A percentile compares a stretch with the other conserved stretches of the same genome.
Evolutionary conservation across 2,113 vertebrate genomes (phyloP).

Genomic region (Mirza zaza): DNA sequence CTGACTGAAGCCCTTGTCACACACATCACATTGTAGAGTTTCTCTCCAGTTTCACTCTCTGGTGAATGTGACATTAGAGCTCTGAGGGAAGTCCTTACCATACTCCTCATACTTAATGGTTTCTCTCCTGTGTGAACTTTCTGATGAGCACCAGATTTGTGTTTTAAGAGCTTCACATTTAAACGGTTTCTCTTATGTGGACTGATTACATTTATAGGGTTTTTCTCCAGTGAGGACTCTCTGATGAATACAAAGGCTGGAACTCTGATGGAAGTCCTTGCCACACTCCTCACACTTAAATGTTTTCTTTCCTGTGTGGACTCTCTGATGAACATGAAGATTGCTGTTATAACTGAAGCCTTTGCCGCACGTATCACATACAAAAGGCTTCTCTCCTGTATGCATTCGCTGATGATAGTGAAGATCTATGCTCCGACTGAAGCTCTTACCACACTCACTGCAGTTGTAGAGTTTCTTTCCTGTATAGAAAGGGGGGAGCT

Average conservation of each 20-base stretch:
- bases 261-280: not conserved
- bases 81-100: not conserved
- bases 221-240: not conserved
- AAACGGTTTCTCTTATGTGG: conserved; percentile 27
- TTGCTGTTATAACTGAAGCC: not conserved
- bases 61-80: not conserved
- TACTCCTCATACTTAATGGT: not conserved
- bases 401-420: not conserved
- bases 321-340: not conserved
- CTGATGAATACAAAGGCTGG: not conserved
- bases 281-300: not conserved
- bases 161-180: not conserved
- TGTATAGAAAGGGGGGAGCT: not conserved
- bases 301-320: not conserved
- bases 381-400: not conserved
- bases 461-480: not conserved
- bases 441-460: not conserved
- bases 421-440: not conserved
- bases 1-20: not conserved
- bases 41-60: not conserved
- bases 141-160: not conserved
- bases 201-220: not conserved
- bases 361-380: not conserved
- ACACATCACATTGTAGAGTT: not conserved
- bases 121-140: not conserved